Evolutionary conservation across 2,888 invertebrate species (phyloP).

Genomic region (Ormia ochracea): DNA sequence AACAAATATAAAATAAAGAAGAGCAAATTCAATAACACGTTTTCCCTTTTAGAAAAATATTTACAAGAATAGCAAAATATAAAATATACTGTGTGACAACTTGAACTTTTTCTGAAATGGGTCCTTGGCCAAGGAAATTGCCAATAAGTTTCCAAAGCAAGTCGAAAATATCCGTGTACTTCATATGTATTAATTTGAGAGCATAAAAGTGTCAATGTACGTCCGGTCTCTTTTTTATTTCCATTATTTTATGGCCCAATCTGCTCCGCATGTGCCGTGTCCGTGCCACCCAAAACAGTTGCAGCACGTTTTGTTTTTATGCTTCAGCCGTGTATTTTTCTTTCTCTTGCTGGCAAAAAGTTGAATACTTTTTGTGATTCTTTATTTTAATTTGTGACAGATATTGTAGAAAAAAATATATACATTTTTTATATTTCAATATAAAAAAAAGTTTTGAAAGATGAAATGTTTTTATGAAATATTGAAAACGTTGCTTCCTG

Average conservation of each 20-base stretch:
- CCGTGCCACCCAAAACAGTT: not conserved
- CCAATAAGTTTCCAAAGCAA: slow-evolving; percentile 11
- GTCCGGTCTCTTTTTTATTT: not conserved
- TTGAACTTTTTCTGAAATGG: not conserved
- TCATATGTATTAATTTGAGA: slow-evolving; percentile 12
- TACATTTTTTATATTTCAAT: slow-evolving; percentile 14
- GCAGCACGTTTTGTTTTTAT: not conserved
- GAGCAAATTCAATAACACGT: not conserved
- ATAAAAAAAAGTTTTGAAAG: not conserved
- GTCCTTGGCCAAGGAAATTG: slow-evolving; percentile 7
- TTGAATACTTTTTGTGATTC: not conserved
- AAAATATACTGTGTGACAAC: not conserved
- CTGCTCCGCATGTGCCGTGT: not conserved
- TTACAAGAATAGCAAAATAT: not conserved
- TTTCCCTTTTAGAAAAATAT: not conserved
- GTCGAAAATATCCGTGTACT: not conserved
- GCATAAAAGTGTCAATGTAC: slow-evolving; percentile 29
- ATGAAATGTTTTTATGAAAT: slow-evolving; percentile 1
- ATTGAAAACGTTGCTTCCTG: not conserved
- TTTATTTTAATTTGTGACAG: not conserved
- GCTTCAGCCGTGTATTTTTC: not conserved
- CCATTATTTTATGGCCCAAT: not conserved
- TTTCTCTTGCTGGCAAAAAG: not conserved
- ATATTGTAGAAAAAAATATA: not conserved
- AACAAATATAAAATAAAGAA: not conserved